phyloP scores from a whole-genome alignment of 2,797 vertebrate species.

The Ptychobarbus kaznakovi region DNA sequence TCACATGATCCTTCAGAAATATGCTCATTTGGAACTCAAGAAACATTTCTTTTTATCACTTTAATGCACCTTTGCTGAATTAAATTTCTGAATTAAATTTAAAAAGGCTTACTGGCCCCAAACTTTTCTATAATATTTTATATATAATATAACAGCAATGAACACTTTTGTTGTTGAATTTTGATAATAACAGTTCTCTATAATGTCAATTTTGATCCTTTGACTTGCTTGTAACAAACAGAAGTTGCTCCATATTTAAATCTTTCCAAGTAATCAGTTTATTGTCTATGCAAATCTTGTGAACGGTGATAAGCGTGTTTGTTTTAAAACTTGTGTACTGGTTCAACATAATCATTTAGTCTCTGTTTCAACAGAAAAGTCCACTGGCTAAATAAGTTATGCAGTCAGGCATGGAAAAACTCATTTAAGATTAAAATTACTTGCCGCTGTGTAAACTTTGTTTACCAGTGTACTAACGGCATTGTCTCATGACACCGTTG shows the following conservation, averaged over 20 bases:
- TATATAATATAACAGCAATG: neutral
- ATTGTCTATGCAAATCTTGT: neutral
- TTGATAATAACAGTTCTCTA: neutral
- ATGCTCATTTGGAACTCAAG: neutral
- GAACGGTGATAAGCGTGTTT: neutral
- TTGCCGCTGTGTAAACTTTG: conserved; percentile 28
- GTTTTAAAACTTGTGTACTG: neutral
- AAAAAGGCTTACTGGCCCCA: neutral
- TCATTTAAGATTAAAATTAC: neutral
- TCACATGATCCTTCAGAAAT: neutral
- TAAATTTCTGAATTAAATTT: neutral
- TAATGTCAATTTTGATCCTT: neutral
- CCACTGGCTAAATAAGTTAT: neutral
- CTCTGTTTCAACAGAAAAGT: conserved; percentile 16
- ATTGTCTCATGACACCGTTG: neutral
- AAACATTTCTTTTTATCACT: neutral
- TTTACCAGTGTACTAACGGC: neutral
- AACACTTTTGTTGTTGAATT: neutral
- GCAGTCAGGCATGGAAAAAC: neutral
- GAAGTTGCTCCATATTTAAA: neutral
- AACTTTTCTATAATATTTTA: neutral
- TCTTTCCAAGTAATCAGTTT: neutral
- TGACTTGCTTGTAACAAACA: neutral
- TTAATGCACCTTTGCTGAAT: neutral
- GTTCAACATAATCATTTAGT: neutral